Evolutionary conservation across 1,140 invertebrate genomes (phyloP).

Genomic region (Laodelphax striatellus): DNA sequence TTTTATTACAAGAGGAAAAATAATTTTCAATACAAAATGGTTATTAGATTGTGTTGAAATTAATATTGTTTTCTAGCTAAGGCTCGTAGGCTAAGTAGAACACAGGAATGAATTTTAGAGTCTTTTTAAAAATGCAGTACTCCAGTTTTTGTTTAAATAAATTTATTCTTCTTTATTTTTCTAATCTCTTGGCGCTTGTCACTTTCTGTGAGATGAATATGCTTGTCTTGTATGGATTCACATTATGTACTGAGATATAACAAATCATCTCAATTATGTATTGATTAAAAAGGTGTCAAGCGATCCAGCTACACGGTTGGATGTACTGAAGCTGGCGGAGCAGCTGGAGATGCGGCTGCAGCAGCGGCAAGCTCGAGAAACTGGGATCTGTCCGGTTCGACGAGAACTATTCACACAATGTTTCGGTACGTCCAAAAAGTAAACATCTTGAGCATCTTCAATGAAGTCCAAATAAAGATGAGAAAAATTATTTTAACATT

Average conservation of each 20-base stretch:
- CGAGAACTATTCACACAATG: constrained; percentile 92
- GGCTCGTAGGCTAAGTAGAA: too few species aligned
- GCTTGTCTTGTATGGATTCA: not conserved
- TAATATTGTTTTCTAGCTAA: too few species aligned
- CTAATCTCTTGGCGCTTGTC: not conserved
- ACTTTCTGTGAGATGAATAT: not conserved
- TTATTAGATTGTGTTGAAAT: too few species aligned
- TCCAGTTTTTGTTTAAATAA: too few species aligned
- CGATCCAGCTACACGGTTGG: constrained; percentile 84
- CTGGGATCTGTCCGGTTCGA: constrained; percentile 91
- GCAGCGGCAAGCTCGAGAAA: constrained; percentile 85
- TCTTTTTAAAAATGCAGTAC: too few species aligned
- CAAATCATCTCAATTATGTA: not conserved
- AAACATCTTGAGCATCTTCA: too few species aligned
- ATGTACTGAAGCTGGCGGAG: constrained; percentile 92
- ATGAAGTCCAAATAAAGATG: too few species aligned
- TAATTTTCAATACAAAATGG: too few species aligned
- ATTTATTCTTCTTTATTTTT: not conserved
- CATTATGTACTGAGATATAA: not conserved
- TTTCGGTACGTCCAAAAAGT: constrained; percentile 62
- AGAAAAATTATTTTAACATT: too few species aligned
- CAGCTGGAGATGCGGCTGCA: constrained; percentile 85
- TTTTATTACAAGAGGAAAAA: too few species aligned
- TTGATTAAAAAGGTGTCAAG: constrained; percentile 60
- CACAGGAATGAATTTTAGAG: too few species aligned